A percentile compares a stretch with the other conserved stretches of the same genome.
Conservation (phyloP, 2,888 invertebrate genomes). For the Acanthosepion pharaonis region DNA sequence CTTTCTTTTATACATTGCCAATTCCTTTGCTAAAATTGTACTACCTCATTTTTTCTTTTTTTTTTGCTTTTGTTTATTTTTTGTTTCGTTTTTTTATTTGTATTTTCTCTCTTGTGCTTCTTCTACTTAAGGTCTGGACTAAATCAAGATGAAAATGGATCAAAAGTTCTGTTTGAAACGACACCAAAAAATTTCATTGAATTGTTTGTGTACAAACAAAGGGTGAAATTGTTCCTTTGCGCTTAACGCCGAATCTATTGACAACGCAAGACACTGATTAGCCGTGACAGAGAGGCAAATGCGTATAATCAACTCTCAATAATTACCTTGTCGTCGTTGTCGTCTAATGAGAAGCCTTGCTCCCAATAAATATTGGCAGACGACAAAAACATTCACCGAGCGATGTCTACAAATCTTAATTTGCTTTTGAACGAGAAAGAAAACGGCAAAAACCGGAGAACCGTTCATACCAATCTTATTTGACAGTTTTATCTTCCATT, state of each 20-base stretch:
- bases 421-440: background rate
- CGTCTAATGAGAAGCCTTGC: background rate
- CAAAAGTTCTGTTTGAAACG: background rate
- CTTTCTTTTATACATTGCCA: no score
- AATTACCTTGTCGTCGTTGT: background rate
- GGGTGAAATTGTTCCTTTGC: background rate
- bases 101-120: no score
- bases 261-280: background rate
- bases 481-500: background rate
- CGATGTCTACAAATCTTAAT: background rate
- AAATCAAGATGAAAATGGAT: background rate
- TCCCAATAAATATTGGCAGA: background rate
- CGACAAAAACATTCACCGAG: background rate
- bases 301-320: background rate
- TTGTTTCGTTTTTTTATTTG: no score
- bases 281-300: background rate
- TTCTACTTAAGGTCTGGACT: no score
- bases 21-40: no score
- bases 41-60: no score
- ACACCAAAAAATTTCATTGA: background rate
- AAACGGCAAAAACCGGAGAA: background rate
- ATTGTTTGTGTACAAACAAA: conserved; percentile 33
- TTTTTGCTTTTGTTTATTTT: no score
- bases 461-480: background rate
- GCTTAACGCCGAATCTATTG: background rate